These are phyloP conservation scores for Drosophila phalerata DNA, from an alignment of 2,888 invertebrate genomes.

Conservation along the genomic window DNA sequence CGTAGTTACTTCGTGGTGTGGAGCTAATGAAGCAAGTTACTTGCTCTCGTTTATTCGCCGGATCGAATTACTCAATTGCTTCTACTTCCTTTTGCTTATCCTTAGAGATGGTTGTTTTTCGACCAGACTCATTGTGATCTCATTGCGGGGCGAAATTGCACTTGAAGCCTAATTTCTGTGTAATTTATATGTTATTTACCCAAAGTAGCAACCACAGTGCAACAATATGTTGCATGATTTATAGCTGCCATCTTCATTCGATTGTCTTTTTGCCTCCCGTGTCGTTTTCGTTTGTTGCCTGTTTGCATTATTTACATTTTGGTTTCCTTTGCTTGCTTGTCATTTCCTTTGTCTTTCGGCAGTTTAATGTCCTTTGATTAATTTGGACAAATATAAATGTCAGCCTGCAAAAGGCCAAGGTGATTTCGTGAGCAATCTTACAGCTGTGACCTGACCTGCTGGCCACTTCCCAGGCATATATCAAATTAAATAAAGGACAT, in stretches of 20 bases:
- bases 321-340: slow-evolving; percentile 37
- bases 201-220: slow-evolving; percentile 46
- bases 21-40: slow-evolving; percentile 65
- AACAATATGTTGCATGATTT: slow-evolving; percentile 80
- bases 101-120: slow-evolving; percentile 32
- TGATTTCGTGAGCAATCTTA: slow-evolving; percentile 50
- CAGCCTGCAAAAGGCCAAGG: slow-evolving; percentile 35
- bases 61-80: slow-evolving; percentile 55
- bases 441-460: slow-evolving; percentile 31
- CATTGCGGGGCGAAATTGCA: slow-evolving; percentile 39
- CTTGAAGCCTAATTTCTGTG: slow-evolving; percentile 69
- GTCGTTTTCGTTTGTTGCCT: background rate
- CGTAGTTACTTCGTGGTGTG: slow-evolving; percentile 22
- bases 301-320: slow-evolving; percentile 52
- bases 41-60: slow-evolving; percentile 23
- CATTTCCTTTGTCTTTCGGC: slow-evolving; percentile 41
- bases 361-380: slow-evolving; percentile 70
- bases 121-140: slow-evolving; percentile 36
- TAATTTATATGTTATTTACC: slow-evolving; percentile 77
- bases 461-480: slow-evolving; percentile 14
- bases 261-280: slow-evolving; percentile 41
- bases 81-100: background rate
- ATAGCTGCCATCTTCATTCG: slow-evolving; percentile 62
- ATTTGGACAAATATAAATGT: slow-evolving; percentile 74
- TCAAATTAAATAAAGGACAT: slow-evolving; percentile 39